Base-by-base conservation (phyloP, 64 coral and sea anemone species). In the Dendrophyllia cribrosa region DNA sequence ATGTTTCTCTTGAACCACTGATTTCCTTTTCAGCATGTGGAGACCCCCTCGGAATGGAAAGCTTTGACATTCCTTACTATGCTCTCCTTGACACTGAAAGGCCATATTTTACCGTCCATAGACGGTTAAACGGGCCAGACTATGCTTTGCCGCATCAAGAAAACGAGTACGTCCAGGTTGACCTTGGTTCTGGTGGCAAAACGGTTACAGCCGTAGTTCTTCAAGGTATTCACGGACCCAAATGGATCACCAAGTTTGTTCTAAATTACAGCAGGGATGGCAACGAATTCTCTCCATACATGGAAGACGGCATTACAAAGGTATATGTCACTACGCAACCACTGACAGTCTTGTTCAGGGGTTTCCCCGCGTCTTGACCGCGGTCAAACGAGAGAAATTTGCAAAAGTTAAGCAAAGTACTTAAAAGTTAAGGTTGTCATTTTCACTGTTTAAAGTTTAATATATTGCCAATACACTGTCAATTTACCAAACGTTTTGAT, bases 31-130 rank as follows among this genome's bases (percentile, higher is more conserved):
- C 15, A 92, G 90, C n/a, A 15, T 92, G 90, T 85, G 79, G 55
- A 23, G 47, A 74, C 21, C 25, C 79, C 46, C 82, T 92, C 62
- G 90, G 90, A 86, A 92, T 92, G 90, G 90, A 92, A 43, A 85
- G 63, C 69, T 21, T 49, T 48, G 51, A 85, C 10, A 86, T 92
- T 55, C 81, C 80, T 20, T 10, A 48, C 22, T 15, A n/a, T 51
- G 61, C 55, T 64, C 13, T 92, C 7, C 70, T 86, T 9, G 4
- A 70, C 1, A 74, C 81, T 49, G 7, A 11, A 43, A 44, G 15
- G 7, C 15, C 20, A 16, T 55, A 73, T 80, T 19, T 52, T 15
- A 4, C 34, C 12, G 23, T 1, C 13, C 3, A 22, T 3, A 14
- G 51, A 4, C 66, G 89, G 19, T 69, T 91, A 52, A 23, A 85